Conservation (phyloP, 2,797 vertebrate genomes). For the Sebastes variabilis region DNA sequence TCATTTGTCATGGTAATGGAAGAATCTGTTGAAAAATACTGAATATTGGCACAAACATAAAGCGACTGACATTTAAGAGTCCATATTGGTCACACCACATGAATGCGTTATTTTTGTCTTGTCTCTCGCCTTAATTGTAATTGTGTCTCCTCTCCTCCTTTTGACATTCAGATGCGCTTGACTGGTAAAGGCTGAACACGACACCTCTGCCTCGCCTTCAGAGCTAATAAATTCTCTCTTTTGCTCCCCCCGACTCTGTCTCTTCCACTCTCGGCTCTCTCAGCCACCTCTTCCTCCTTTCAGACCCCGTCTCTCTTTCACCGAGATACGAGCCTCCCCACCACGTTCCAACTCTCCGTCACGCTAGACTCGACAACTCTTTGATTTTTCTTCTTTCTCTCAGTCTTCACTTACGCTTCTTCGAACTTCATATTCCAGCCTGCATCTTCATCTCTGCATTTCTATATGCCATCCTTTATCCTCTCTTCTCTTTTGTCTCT, state of each 20-base stretch:
- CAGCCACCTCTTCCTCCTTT: not conserved
- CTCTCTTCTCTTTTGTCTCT: not conserved
- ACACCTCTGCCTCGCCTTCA: conserved; percentile 24
- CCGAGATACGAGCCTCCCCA: not conserved
- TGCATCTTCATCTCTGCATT: conserved; percentile 6
- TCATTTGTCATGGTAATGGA: conserved; percentile 13
- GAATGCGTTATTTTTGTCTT: conserved; percentile 10
- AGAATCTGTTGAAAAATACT: not conserved
- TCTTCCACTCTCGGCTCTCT: not conserved
- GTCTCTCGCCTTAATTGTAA: conserved; percentile 19
- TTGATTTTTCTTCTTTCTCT: not conserved
- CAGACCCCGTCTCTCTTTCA: not conserved
- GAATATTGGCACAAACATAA: conserved; percentile 3
- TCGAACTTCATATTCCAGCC: conserved; percentile 29
- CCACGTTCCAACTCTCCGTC: not conserved
- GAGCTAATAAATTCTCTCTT: conserved; percentile 32
- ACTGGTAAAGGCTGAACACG: conserved; percentile 41
- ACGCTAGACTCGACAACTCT: not conserved
- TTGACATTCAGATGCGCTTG: conserved; percentile 55
- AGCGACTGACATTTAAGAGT: conserved; percentile 38
- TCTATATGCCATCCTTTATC: conserved; percentile 1
- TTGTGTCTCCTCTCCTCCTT: conserved; percentile 21
- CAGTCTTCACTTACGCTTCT: not conserved
- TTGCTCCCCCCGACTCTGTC: not conserved
- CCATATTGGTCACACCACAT: not conserved